Conservation (phyloP, 1,140 invertebrate genomes). For the Tetragonula clypearis region DNA sequence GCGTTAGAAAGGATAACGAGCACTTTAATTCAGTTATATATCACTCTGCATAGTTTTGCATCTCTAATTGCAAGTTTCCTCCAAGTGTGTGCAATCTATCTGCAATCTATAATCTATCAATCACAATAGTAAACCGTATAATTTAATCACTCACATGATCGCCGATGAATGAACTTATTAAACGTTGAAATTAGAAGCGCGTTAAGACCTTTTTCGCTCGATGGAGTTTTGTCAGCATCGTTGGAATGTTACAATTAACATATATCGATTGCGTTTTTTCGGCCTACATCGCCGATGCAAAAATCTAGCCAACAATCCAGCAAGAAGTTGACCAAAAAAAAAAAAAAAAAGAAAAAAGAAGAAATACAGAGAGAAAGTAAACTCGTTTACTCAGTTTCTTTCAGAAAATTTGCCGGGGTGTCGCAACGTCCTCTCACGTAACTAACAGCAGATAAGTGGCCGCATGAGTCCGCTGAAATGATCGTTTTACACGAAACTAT, state of each 20-base stretch:
- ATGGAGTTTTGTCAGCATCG: background rate
- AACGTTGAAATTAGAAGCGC: background rate
- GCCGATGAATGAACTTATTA: background rate
- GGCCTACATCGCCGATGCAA: background rate
- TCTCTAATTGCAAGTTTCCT: background rate
- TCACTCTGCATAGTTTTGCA: background rate
- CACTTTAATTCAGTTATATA: too few relatives aligned
- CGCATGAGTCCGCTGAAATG: background rate
- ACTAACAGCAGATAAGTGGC: slow-evolving; percentile 25
- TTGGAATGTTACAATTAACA: background rate
- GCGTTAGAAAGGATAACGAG: too few relatives aligned
- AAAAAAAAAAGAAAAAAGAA: background rate
- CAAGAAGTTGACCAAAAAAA: background rate
- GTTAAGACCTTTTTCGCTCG: background rate
- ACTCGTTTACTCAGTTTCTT: slow-evolving; percentile 49
- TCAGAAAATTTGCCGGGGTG: slow-evolving; percentile 62
- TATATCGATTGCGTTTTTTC: background rate
- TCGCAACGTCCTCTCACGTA: slow-evolving; percentile 57
- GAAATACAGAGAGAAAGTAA: slow-evolving; percentile 59
- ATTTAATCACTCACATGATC: background rate
- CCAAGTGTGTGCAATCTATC: background rate
- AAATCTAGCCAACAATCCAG: background rate
- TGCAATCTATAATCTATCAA: background rate
- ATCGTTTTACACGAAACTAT: too few relatives aligned
- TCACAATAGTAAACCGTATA: background rate